These are phyloP conservation scores for Botrylloides violaceus DNA, from an alignment of 23 tunicate genomes.

Conservation along the genomic window DNA sequence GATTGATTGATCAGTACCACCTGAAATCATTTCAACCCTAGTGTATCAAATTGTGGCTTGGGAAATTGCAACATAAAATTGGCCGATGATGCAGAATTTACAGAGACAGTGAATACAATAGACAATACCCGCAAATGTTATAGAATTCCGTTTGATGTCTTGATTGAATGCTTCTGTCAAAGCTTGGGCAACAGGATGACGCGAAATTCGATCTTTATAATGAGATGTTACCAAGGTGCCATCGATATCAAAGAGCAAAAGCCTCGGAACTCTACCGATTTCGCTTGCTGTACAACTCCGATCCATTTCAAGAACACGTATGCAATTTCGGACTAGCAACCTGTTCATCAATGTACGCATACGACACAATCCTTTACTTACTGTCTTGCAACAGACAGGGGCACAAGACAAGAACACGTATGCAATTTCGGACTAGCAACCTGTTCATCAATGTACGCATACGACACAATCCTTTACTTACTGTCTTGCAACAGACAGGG, in stretches of 20 bases:
- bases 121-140: conserved; percentile 44
- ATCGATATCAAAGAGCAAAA: conserved; percentile 81
- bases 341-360: not conserved
- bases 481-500: too few relatives aligned
- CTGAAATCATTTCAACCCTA: too few relatives aligned
- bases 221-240: conserved; percentile 48
- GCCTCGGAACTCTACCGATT: conserved; percentile 46
- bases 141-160: conserved; percentile 34
- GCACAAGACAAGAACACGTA: too few relatives aligned
- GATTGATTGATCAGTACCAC: conserved; percentile 76
- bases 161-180: conserved; percentile 44
- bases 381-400: too few relatives aligned
- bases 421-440: too few relatives aligned
- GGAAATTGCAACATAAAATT: not conserved
- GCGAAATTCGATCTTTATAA: conserved; percentile 15
- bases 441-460: too few relatives aligned
- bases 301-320: too few relatives aligned
- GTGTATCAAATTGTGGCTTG: too few relatives aligned
- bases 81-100: too few relatives aligned
- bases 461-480: too few relatives aligned
- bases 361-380: too few relatives aligned
- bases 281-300: too few relatives aligned
- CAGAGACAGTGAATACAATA: not conserved
- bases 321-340: not conserved
- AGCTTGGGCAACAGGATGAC: conserved; percentile 25